Evolutionary conservation across 2,888 invertebrate genomes (phyloP), one percentile per base, ranked within the genome.

Genomic region (Mesoligia furuncula): DNA sequence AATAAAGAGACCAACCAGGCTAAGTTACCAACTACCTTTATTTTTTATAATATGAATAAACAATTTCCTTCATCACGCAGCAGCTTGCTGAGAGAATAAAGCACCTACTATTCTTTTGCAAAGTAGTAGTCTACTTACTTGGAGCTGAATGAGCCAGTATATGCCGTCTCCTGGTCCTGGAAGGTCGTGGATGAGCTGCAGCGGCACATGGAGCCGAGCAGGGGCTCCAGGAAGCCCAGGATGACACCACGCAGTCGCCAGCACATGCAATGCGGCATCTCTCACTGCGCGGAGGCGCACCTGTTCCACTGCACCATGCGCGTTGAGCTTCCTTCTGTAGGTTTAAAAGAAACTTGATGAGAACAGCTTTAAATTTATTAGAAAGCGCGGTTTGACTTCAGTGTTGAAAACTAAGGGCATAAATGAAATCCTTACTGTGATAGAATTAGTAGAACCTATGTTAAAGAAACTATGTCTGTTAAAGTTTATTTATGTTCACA

Each of bases 191-290:
- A 59, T 92, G 93, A 0, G 91, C 87, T 8, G 93, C 91, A 0
- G 95, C 92, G 9, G 94, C 93, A 83, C 97, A 97, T 11, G 94
- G 71, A 5, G 95, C 94, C 0, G 95, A 92, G 91, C 97, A 97
- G 1, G 94, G 92, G 1, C 95, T 92, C 98, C 98, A 98, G 0
- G 95, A 89, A 0, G 96, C 97, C 98, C 98, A 98, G 0, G 97
- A 94, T 0, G 97, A 97, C 71, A 98, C 97, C 48, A 98, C 97
- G 91, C 98, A 98, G 94, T 98, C 98, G n/a, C 97, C 97, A 0
- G 97, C 97, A 91, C 98, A 98, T 3, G 98, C 97, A 84, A 97
- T 97, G 84, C 97, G 97, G 89, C 98, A 98, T 13, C 97, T 95
- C 89, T 97, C 97, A 57, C 94, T 96, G 64, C 95, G 95, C 0